Base-by-base conservation (phyloP, 2,888 invertebrate species). In the Nomada ferruginata region DNA sequence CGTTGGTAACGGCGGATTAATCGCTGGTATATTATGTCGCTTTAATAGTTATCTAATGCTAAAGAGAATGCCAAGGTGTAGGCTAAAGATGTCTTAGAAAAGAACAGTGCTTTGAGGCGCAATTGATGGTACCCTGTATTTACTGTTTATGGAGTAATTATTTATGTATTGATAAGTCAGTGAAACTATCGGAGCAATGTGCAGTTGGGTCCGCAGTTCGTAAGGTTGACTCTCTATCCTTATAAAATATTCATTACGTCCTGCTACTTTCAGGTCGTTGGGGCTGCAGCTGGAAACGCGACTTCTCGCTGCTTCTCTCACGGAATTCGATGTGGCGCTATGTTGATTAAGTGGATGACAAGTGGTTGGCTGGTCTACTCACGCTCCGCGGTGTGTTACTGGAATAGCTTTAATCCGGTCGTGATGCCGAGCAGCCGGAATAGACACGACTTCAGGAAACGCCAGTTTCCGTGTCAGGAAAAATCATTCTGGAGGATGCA, bases 161-260 rank as follows among this genome's bases (percentile, higher is more conserved):
- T 36, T 5, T 7, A 7, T 7, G 36, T 36, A 36, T 7, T 7
- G 36, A 36, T 36, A 36, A 36, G 36, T 36, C 1, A 42, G 36
- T 18, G 7, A n/a, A 15, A 23, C 26, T 13, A n/a, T 44, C 1
- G 26, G 42, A 29, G n/a, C 20, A 42, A 15, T 23, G 44, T 42
- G 26, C 15, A 42, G 15, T 57, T 4, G 57, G 26, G 11, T 11
- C 57, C 23, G 29, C 11, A 10, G 59, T 50, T 50, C 50, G 70
- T 36, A 47, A 64, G 74, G 61, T 66, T 57, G 73, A 59, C 82
- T 84, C 79, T 84, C 72, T 73, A 80, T 79, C 59, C 87, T 84
- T 84, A 87, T 88, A 87, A 89, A 88, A 88, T 88, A 88, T 88
- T 88, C 88, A 89, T 87, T 63, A 72, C 60, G 42, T 68, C 70